A percentile compares a stretch with the other conserved stretches of the same genome.
Evolutionary conservation across 2,113 vertebrate species (phyloP).

Genomic region (Sporophila hypoxantha): DNA sequence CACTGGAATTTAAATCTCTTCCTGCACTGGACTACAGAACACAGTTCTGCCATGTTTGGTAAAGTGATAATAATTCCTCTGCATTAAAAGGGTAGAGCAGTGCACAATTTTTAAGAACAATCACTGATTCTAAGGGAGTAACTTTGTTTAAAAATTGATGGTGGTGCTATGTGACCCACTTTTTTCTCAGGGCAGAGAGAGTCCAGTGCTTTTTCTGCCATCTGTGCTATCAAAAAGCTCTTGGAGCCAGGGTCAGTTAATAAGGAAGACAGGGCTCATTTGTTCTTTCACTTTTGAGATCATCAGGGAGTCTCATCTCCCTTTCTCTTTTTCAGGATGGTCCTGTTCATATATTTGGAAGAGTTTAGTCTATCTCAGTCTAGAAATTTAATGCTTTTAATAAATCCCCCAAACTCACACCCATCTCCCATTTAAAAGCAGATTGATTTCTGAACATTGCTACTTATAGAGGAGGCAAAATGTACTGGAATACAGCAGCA

Average conservation of each 20-base stretch:
- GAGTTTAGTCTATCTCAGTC: background rate
- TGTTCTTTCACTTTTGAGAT: background rate
- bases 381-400: background rate
- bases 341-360: background rate
- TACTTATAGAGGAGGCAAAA: background rate
- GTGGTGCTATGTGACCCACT: background rate
- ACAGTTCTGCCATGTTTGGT: background rate
- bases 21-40: background rate
- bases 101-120: background rate
- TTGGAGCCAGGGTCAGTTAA: background rate
- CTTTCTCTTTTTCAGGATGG: background rate
- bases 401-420: background rate
- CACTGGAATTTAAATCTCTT: background rate
- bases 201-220: background rate
- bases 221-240: background rate
- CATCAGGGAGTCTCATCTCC: background rate
- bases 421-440: background rate
- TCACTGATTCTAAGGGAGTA: background rate
- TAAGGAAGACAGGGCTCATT: background rate
- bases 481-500: background rate
- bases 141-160: conserved; percentile 3
- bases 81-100: background rate
- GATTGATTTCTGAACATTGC: background rate
- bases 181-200: background rate
- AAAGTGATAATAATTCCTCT: background rate